Evolutionary conservation across 2,797 vertebrate genomes (phyloP), one percentile per base, ranked within the genome.

Genomic region (Tapera naevia): DNA sequence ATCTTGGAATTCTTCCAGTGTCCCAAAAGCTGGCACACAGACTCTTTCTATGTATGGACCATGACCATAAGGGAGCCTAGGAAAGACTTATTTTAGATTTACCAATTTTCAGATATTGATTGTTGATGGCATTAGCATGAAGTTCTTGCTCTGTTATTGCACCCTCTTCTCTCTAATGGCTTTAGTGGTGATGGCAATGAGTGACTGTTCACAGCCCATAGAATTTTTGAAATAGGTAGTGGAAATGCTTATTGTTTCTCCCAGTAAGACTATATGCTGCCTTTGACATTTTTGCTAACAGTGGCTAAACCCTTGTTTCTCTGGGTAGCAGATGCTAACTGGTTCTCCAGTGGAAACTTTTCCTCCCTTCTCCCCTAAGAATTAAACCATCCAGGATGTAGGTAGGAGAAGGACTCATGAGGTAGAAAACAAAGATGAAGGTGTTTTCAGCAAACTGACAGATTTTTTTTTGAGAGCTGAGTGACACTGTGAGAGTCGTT

Each of bases 1-100:
- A 79, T 2, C 1, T 50, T 96, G 96, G 89, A 97, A 82, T 79
- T 87, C 60, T 81, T 94, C 94, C 91, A 93, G 39, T 54, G 32
- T 61, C 73, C 57, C 67, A 65, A 84, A n/a, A 91, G 41, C 69
- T 90, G 72, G 69, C 81, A 22, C 69, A 85, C 1, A 8, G n/a
- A 85, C 28, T 78, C 13, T 83, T 9, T 60, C 33, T 61, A 16
- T 78, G 27, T 22, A 28, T 24, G 41, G 48, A 50, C 32, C 30
- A 24, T 51, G 67, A 72, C 17, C 12, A 2, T 43, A 81, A 83
- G 35, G 24, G 17, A 79, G 19, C 27, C 39, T 28, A 58, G 48
- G 15, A 69, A n/a, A 81, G 11, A 30, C 18, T 64, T 90, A 19
- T 19, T 88, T 87, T 89, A 72, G 10, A 48, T 93, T 82, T 92